Evolutionary conservation across 2,113 vertebrate genomes (phyloP).

Genomic region (Tragelaphus scriptus): DNA sequence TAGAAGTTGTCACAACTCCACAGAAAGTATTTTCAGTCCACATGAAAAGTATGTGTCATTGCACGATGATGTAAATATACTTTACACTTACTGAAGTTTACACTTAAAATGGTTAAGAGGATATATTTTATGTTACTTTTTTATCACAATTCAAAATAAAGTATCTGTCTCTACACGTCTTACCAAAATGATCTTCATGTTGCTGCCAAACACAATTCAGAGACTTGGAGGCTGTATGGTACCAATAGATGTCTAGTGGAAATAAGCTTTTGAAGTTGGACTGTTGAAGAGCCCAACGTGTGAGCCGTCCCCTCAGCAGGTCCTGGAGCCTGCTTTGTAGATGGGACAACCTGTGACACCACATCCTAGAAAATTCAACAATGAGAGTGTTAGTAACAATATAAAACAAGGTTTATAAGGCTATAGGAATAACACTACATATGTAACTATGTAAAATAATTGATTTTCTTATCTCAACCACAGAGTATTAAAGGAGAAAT

Average conservation of each 20-base stretch:
- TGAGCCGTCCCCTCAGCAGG: not conserved
- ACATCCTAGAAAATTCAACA: slow-evolving; percentile 72
- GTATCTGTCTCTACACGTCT: not conserved
- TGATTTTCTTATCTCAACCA: not conserved
- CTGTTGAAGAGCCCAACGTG: accelerated
- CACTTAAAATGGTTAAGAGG: not conserved
- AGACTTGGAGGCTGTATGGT: slow-evolving; percentile 49
- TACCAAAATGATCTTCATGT: slow-evolving; percentile 80
- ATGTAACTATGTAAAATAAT: not conserved
- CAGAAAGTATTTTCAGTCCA: not conserved
- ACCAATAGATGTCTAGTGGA: not conserved
- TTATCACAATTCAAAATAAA: not conserved
- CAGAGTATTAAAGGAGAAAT: not conserved
- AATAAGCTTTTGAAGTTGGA: not conserved
- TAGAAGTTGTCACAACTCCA: not conserved
- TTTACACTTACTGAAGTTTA: not conserved
- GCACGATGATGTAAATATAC: not conserved
- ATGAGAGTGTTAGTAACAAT: not conserved
- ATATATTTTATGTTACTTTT: not conserved
- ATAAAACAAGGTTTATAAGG: not conserved
- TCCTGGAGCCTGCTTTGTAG: slow-evolving; percentile 43
- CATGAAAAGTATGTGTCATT: not conserved
- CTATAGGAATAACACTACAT: not conserved
- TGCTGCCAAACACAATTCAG: slow-evolving; percentile 77
- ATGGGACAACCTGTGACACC: slow-evolving; percentile 63